These are phyloP conservation scores for Danionella dracula DNA, from an alignment of 2,797 vertebrate genomes.

Conservation along the genomic window DNA sequence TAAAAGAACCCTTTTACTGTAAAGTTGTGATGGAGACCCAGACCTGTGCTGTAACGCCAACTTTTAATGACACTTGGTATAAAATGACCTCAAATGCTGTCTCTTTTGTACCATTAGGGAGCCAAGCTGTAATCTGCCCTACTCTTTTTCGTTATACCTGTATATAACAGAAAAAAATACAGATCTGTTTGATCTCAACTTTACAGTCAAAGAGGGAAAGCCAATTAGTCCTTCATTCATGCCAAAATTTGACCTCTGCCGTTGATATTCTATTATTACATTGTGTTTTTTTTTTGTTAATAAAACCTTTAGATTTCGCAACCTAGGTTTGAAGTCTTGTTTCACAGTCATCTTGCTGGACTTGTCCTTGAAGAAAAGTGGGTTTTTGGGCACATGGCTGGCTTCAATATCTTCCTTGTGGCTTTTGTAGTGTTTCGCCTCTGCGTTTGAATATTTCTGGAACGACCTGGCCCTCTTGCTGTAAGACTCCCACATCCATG, in stretches of 20 bases:
- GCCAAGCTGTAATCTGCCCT: too few species aligned
- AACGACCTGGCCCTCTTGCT: conserved; percentile 12
- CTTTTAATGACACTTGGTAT: too few species aligned
- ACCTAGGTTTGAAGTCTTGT: not conserved
- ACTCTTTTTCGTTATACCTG: too few species aligned
- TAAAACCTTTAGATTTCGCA: not conserved
- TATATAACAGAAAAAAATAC: too few species aligned
- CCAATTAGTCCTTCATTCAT: too few species aligned
- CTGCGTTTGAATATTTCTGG: conserved; percentile 13
- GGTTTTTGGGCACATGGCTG: not conserved
- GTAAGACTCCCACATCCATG: conserved; percentile 7
- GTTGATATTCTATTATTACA: not conserved
- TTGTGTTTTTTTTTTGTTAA: not conserved
- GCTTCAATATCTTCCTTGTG: not conserved
- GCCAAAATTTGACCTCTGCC: not conserved
- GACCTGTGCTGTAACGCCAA: too few species aligned
- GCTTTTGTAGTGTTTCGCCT: conserved; percentile 11
- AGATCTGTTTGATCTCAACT: too few species aligned
- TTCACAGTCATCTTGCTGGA: not conserved
- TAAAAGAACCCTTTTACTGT: too few species aligned
- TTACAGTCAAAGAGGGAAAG: too few species aligned
- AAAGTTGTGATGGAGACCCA: too few species aligned
- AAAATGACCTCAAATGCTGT: too few species aligned
- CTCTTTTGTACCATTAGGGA: too few species aligned
- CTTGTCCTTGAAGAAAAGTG: not conserved